Evolutionary conservation across 2,888 invertebrate genomes (phyloP).

Genomic region (Tachina grossa): DNA sequence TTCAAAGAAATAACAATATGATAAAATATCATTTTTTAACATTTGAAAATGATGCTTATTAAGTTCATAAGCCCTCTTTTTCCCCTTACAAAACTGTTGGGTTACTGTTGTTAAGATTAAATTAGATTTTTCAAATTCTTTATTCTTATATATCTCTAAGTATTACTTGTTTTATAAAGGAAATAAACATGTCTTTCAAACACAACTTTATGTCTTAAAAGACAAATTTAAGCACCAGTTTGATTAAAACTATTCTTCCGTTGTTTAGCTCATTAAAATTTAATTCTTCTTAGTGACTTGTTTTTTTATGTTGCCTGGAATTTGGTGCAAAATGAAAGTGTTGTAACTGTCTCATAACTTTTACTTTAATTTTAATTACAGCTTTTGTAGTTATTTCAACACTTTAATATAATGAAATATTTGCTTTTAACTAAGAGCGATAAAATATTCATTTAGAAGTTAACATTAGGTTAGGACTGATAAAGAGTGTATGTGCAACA

Average conservation of each 20-base stretch:
- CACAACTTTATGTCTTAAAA: background rate
- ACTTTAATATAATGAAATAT: slow-evolving; percentile 71
- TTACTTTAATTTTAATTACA: slow-evolving; percentile 78
- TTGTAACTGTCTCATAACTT: slow-evolving; percentile 78
- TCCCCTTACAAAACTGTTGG: slow-evolving; percentile 3
- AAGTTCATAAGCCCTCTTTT: slow-evolving; percentile 31
- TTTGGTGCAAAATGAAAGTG: slow-evolving; percentile 49
- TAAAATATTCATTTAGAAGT: background rate
- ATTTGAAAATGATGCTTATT: slow-evolving; percentile 43
- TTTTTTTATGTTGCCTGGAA: background rate
- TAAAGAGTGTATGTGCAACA: too few species aligned
- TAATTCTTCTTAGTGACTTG: slow-evolving; percentile 3
- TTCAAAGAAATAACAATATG: slow-evolving; percentile 22
- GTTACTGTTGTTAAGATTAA: slow-evolving; percentile 26
- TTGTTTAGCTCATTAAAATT: slow-evolving; percentile 5
- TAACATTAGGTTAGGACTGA: background rate
- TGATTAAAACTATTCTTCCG: slow-evolving; percentile 8
- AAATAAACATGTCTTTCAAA: slow-evolving; percentile 12
- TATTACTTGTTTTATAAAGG: slow-evolving; percentile 15
- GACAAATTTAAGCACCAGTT: background rate
- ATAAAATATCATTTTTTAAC: slow-evolving; percentile 49
- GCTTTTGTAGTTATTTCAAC: slow-evolving; percentile 79
- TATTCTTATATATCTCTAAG: background rate
- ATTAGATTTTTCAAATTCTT: slow-evolving; percentile 14
- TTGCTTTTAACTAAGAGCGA: background rate